Evolutionary conservation across 2,113 vertebrate genomes (phyloP).

Genomic region (Malurus alboscapulatus): DNA sequence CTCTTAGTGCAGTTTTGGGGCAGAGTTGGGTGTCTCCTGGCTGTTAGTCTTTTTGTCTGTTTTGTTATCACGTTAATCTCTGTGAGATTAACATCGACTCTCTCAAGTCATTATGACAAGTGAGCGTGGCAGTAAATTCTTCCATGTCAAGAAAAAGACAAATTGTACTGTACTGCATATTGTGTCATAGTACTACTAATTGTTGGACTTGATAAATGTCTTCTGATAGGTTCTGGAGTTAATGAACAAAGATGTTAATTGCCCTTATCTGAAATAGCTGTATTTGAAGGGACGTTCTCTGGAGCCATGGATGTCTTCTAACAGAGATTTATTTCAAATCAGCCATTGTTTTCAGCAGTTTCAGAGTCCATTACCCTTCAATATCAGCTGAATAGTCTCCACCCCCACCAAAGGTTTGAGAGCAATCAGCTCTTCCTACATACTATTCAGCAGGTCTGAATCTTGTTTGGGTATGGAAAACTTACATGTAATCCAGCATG

Average conservation of each 20-base stretch:
- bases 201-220: conserved; percentile 54
- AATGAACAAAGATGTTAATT: conserved; percentile 58
- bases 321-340: conserved; percentile 47
- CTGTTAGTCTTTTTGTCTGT: neutral
- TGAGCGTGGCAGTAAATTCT: conserved; percentile 26
- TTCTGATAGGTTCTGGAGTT: conserved; percentile 35
- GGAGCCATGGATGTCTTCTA: conserved; percentile 12
- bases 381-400: conserved; percentile 3
- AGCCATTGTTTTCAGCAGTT: conserved; percentile 41
- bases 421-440: neutral
- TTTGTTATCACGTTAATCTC: neutral
- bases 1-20: neutral
- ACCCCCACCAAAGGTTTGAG: neutral
- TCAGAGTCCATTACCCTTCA: conserved; percentile 36
- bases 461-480: neutral
- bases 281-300: neutral
- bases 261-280: conserved; percentile 50
- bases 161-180: neutral
- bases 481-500: fast-evolving
- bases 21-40: neutral
- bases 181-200: neutral
- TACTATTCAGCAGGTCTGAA: neutral
- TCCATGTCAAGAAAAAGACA: conserved; percentile 20
- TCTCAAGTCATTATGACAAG: neutral
- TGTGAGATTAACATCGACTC: neutral